phyloP scores from a whole-genome alignment of 2,797 vertebrate species.

The Parambassis ranga region DNA sequence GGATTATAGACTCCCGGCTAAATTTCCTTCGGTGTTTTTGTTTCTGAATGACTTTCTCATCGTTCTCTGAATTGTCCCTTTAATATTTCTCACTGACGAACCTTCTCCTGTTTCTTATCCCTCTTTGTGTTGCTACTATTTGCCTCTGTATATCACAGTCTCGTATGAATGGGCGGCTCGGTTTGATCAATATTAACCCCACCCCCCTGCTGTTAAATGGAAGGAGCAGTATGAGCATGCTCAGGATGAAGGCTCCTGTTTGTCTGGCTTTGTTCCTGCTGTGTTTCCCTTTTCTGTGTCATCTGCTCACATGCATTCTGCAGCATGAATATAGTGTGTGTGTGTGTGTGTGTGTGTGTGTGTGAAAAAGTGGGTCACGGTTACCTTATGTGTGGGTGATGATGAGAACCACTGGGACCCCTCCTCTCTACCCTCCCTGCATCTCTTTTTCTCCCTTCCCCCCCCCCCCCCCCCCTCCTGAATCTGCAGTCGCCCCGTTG shows the following conservation, averaged over 20 bases:
- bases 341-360: neutral
- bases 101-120: too few relatives aligned
- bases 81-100: too few relatives aligned
- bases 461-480: too few relatives aligned
- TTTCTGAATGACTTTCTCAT: neutral
- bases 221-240: slow-evolving; percentile 6
- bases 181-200: slow-evolving; percentile 47
- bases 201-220: neutral
- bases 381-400: slow-evolving; percentile 38
- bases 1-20: slow-evolving; percentile 5
- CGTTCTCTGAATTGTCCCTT: too few relatives aligned
- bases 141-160: too few relatives aligned
- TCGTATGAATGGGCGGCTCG: neutral
- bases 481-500: neutral
- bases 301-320: slow-evolving; percentile 12
- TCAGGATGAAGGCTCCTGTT: slow-evolving; percentile 37
- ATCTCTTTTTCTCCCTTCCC: neutral
- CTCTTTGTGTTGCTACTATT: neutral
- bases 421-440: neutral
- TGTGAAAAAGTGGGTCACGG: slow-evolving; percentile 56
- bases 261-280: slow-evolving; percentile 46
- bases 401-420: slow-evolving; percentile 21
- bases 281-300: slow-evolving; percentile 5
- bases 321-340: too few relatives aligned
- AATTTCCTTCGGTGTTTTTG: neutral